Conservation (phyloP, 2,888 invertebrate genomes). For the Adineta ricciae region DNA sequence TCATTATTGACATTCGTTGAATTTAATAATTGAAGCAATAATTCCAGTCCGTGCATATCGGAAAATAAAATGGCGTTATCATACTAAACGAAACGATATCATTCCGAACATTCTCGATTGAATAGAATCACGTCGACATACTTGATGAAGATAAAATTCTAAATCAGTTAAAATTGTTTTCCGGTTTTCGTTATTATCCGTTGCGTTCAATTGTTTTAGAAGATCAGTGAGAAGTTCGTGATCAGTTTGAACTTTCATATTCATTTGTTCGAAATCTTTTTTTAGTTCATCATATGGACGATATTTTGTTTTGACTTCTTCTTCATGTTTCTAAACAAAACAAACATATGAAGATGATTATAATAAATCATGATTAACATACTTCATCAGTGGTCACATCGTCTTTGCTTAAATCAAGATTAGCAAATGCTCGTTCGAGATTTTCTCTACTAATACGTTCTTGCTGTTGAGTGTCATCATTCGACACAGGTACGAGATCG, state of each 20-base stretch:
- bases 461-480: background rate
- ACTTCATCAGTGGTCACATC: slow-evolving; percentile 41
- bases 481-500: background rate
- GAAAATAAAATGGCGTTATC: slow-evolving; percentile 66
- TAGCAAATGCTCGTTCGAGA: slow-evolving; percentile 31
- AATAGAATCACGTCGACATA: slow-evolving; percentile 35
- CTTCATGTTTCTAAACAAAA: slow-evolving; percentile 26
- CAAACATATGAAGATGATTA: background rate
- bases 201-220: slow-evolving; percentile 53
- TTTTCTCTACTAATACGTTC: slow-evolving; percentile 36
- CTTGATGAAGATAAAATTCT: slow-evolving; percentile 65
- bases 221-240: slow-evolving; percentile 58
- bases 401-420: slow-evolving; percentile 34
- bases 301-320: slow-evolving; percentile 37
- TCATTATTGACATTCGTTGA: slow-evolving; percentile 53
- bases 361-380: slow-evolving; percentile 25
- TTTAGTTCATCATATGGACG: slow-evolving; percentile 56
- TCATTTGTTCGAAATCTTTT: slow-evolving; percentile 58
- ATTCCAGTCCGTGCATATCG: slow-evolving; percentile 53
- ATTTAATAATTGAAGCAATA: slow-evolving; percentile 61
- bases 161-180: slow-evolving; percentile 58
- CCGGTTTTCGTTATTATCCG: slow-evolving; percentile 40
- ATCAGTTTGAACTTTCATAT: slow-evolving; percentile 61
- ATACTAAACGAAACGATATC: slow-evolving; percentile 46
- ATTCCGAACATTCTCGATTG: background rate